Evolutionary conservation across 2,888 invertebrate species (phyloP), one percentile per base, ranked within the genome.

Genomic region (Troides oblongomaculatus): DNA sequence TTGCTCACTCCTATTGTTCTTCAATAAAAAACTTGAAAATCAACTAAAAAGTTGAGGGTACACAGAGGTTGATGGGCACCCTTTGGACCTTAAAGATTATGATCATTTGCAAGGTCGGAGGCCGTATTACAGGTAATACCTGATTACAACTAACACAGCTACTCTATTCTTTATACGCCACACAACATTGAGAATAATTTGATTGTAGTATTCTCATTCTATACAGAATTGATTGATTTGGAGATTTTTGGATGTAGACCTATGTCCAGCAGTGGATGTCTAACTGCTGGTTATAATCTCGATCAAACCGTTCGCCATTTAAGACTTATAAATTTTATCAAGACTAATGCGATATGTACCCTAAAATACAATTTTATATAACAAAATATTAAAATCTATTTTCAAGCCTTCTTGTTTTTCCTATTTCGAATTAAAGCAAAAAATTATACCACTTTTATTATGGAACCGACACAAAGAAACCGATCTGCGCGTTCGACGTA

Each of bases 1-100:
- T n/a, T 53, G 53, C 53, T 53, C 53, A 53, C 53, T 53, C 53
- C 5, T n/a, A 53, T n/a, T 53, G 53, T 53, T 53, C 53, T 53
- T 14, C n/a, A 18, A 53, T 53, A 21, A 21, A 21, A 21, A 21
- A 21, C 21, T 21, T 21, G 21, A 21, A 21, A 21, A 21, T n/a
- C 6, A 53, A n/a, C 12, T 7, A 3, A 14, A 53, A 53, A 53
- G 4, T 53, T 18, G 14, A 18, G n/a, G 5, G 6, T 53, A 53
- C n/a, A 53, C 53, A 4, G n/a, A n/a, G 0, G 5, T 18, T 53
- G 53, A 53, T 12, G 18, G n/a, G 18, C n/a, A 18, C 50, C 2
- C 4, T 17, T 18, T 10, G 50, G 17, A 53, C 18, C 53, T 53
- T n/a, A 53, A 53, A 18, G 17, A 50, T 18, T 50, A 14, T 50